A percentile compares a stretch with the other conserved stretches of the same genome.
phyloP scores from a whole-genome alignment of 1,140 invertebrate species.

The Gonioctena quinquepunctata region DNA sequence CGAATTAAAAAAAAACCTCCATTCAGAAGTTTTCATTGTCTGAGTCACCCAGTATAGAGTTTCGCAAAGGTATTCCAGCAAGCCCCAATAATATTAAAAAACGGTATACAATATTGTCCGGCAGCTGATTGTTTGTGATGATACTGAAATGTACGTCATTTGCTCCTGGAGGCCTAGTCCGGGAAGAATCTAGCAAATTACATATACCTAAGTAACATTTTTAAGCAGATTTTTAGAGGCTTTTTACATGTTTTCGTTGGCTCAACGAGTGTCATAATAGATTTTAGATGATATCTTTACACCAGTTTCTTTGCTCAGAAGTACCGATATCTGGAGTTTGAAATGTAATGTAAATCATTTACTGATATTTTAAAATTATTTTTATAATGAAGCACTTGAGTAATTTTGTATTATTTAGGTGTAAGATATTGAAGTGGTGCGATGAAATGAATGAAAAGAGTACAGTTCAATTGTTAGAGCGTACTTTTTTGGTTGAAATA shows the following conservation, averaged over 20 bases:
- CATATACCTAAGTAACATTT: not conserved
- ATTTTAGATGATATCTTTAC: not conserved
- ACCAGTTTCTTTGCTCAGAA: not conserved
- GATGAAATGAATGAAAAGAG: conserved; percentile 18
- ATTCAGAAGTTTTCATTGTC: no score
- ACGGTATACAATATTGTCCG: no score
- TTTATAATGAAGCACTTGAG: conserved; percentile 10
- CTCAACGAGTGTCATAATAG: not conserved
- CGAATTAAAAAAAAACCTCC: no score
- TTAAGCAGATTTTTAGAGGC: not conserved
- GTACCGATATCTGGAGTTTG: not conserved
- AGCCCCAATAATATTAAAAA: no score
- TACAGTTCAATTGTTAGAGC: conserved; percentile 38
- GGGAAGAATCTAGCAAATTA: not conserved
- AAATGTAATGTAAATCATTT: not conserved
- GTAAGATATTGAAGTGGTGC: conserved; percentile 13
- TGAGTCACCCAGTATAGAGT: no score
- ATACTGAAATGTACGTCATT: no score
- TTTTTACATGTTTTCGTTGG: not conserved
- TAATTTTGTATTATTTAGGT: conserved; percentile 28
- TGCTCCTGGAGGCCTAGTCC: no score
- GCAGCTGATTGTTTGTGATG: no score
- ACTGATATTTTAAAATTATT: conserved; percentile 8
- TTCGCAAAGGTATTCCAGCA: no score
- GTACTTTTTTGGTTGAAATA: conserved; percentile 35